phyloP scores from a whole-genome alignment of 2,113 vertebrate species.

The Pelodiscus sinensis region DNA sequence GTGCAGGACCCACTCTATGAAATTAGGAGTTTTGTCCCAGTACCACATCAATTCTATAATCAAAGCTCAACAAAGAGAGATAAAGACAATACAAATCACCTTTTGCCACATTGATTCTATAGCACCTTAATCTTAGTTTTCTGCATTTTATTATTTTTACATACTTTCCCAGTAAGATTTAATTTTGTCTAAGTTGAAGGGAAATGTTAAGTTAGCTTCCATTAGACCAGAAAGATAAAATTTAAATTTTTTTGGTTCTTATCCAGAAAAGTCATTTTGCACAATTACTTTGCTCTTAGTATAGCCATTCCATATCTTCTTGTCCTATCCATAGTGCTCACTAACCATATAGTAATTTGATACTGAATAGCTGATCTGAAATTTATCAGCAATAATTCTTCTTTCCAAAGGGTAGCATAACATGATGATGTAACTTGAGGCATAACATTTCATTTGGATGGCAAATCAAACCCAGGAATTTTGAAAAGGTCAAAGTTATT shows the following conservation, averaged over 20 bases:
- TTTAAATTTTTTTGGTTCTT: not conserved
- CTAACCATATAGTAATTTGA: not conserved
- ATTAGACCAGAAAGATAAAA: not conserved
- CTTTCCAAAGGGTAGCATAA: conserved; percentile 1
- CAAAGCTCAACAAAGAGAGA: not conserved
- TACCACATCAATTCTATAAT: not conserved
- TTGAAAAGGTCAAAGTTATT: not conserved
- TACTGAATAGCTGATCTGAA: not conserved
- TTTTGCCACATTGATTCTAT: not conserved
- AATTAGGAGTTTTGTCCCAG: too few relatives aligned
- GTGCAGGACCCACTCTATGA: too few relatives aligned
- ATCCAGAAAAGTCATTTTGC: conserved; percentile 11
- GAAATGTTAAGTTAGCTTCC: not conserved
- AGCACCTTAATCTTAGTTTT: not conserved
- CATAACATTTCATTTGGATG: not conserved
- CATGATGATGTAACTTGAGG: not conserved
- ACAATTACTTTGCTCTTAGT: not conserved
- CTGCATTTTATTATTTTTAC: not conserved
- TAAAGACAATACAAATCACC: not conserved
- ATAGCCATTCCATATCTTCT: not conserved
- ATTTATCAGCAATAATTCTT: not conserved
- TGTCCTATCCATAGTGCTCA: not conserved
- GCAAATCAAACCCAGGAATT: conserved; percentile 15
- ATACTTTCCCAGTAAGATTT: not conserved
- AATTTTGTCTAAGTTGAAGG: not conserved